Base-by-base conservation (phyloP, 2,797 vertebrate species). In the Danionella dracula region DNA sequence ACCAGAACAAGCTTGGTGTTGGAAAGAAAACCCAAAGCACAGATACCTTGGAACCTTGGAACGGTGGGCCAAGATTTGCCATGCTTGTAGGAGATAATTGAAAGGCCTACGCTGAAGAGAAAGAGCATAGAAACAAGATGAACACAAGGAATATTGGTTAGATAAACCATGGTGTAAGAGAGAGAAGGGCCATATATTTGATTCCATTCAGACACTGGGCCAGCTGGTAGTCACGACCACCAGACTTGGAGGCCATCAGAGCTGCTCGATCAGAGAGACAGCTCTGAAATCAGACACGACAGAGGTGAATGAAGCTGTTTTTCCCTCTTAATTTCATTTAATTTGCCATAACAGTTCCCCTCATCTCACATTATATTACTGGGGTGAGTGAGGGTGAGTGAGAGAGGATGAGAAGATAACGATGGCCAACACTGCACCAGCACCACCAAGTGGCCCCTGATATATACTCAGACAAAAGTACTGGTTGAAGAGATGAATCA, bases 301-400 rank as follows among this genome's bases (percentile, higher is more conserved):
- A 88, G 83, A 88, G 84, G 85, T 90, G 86, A 91, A 90, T 83
- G 78, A 85, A 90, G 85, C 81, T 83, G 82, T 86, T 76, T 34
- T 83, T 84, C 71, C 85, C 73, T 85, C 81, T 89, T 88, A 88
- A 89, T 91, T 90, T 92, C 83, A 86, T 85, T 89, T 91, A 89
- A 92, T 85, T 89, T 77, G 20, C 76, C 50, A 4, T 83, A 87
- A 86, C 83, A 84, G 79, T 81, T 86, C 80, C 84, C 79, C 84
- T 84, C 81, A 82, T 84, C 83, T 84, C 77, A 73, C 75, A 85
- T 87, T 82, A 85, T 81, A 81, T 79, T 82, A 71, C 79, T 80
- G 76, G 77, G 67, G 58, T 56, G 54, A 41, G 42, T 4, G 45
- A 57, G 37, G 15, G 35, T 19, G 35, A 53, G 72, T 61, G 44